Evolutionary conservation across 2,113 vertebrate species (phyloP).

Genomic region (Pteruthius melanotis): DNA sequence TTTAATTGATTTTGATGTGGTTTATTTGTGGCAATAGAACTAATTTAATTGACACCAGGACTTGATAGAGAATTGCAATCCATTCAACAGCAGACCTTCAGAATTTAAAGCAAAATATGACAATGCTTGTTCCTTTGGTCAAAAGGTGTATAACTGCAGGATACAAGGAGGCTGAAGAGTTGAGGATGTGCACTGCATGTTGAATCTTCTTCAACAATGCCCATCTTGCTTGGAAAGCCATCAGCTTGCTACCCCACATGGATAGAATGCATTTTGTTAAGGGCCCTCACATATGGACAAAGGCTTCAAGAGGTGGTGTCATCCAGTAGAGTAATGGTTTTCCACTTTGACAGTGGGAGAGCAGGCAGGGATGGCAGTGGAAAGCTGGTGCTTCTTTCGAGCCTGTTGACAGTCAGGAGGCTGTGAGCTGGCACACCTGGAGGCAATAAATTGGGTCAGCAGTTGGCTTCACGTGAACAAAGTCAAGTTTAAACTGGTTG

Average conservation of each 20-base stretch:
- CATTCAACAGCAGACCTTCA: not conserved
- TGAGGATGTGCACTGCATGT: not conserved
- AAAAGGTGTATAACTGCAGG: not conserved
- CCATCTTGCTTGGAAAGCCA: not conserved
- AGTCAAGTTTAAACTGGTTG: not conserved
- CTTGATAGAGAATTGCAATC: not conserved
- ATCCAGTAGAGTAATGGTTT: not conserved
- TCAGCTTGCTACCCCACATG: not conserved
- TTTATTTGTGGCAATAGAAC: not conserved
- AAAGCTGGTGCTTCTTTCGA: not conserved
- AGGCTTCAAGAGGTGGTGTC: not conserved
- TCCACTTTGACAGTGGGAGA: not conserved
- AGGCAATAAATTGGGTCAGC: slow-evolving; percentile 4
- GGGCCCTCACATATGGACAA: not conserved
- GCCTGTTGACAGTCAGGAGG: not conserved
- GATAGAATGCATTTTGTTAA: not conserved
- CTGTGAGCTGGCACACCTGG: not conserved
- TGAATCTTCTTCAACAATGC: not conserved
- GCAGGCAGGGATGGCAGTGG: not conserved
- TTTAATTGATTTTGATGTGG: not conserved
- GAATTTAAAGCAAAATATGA: not conserved
- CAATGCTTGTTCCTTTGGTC: not conserved
- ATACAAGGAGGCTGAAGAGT: not conserved
- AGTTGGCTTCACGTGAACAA: not conserved
- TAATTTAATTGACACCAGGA: not conserved